Percentiles rank a stretch among this genome's conserved stretches.
Conservation (phyloP, 2,113 vertebrate species). For the Cnemophilus loriae region DNA sequence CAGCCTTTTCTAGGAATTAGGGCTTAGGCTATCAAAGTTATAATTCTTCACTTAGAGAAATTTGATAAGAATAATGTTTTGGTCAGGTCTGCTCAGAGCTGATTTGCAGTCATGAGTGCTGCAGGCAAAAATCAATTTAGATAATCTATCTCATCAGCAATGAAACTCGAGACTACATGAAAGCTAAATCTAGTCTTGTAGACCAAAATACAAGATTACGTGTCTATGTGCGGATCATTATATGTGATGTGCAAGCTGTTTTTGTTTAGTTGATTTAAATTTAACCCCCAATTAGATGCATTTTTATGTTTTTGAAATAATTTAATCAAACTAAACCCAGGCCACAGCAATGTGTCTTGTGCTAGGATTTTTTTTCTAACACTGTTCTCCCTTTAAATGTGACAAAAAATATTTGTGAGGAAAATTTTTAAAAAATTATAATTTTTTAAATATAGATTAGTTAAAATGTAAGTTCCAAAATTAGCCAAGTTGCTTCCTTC, state of each 20-base stretch:
- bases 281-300: not conserved
- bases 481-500: not conserved
- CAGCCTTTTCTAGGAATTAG: slow-evolving; percentile 38
- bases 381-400: not conserved
- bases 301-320: not conserved
- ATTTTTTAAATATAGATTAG: not conserved
- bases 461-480: not conserved
- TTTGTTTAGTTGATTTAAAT: not conserved
- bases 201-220: not conserved
- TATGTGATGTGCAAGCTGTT: not conserved
- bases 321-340: not conserved
- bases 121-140: not conserved
- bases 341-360: not conserved
- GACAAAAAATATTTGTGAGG: not conserved
- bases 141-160: not conserved
- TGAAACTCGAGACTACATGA: not conserved
- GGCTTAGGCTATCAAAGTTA: not conserved
- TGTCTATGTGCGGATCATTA: accelerated
- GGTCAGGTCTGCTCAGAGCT: not conserved
- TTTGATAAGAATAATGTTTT: slow-evolving; percentile 43
- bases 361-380: not conserved
- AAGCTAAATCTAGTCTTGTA: not conserved
- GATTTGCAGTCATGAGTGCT: not conserved
- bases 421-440: not conserved
- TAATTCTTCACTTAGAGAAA: slow-evolving; percentile 31